These are phyloP conservation scores for Cephus runcator DNA, from an alignment of 2,888 invertebrate species.

Conservation along the genomic window DNA sequence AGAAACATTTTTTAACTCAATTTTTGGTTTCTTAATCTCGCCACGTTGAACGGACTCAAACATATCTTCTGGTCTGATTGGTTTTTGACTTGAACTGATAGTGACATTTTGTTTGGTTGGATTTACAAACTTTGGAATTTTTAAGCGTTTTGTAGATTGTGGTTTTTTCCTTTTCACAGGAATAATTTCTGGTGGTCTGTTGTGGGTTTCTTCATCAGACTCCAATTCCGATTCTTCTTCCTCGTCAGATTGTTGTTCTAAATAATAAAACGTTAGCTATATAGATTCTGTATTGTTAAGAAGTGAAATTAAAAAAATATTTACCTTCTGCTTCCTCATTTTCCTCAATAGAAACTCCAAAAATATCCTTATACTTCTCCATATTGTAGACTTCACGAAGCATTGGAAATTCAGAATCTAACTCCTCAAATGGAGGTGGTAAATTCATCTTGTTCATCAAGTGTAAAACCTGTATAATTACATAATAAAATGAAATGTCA, in stretches of 20 bases:
- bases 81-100: slow-evolving; percentile 57
- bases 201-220: slow-evolving; percentile 68
- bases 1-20: slow-evolving; percentile 68
- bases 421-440: slow-evolving; percentile 80
- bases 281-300: neutral
- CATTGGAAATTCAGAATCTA: slow-evolving; percentile 61
- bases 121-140: slow-evolving; percentile 70
- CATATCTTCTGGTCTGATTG: slow-evolving; percentile 67
- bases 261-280: neutral
- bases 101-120: slow-evolving; percentile 65
- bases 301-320: neutral
- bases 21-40: slow-evolving; percentile 65
- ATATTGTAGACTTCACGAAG: slow-evolving; percentile 55
- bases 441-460: slow-evolving; percentile 96
- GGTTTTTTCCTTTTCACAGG: slow-evolving; percentile 65
- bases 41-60: slow-evolving; percentile 67
- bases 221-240: slow-evolving; percentile 74
- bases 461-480: slow-evolving; percentile 76
- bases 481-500: neutral
- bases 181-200: slow-evolving; percentile 60
- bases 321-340: slow-evolving; percentile 37
- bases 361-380: slow-evolving; percentile 54
- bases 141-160: slow-evolving; percentile 65
- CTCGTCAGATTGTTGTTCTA: neutral
- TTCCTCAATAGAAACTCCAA: slow-evolving; percentile 38